Evolutionary conservation across 2,113 vertebrate species (phyloP).

Genomic region (Falco punctatus): DNA sequence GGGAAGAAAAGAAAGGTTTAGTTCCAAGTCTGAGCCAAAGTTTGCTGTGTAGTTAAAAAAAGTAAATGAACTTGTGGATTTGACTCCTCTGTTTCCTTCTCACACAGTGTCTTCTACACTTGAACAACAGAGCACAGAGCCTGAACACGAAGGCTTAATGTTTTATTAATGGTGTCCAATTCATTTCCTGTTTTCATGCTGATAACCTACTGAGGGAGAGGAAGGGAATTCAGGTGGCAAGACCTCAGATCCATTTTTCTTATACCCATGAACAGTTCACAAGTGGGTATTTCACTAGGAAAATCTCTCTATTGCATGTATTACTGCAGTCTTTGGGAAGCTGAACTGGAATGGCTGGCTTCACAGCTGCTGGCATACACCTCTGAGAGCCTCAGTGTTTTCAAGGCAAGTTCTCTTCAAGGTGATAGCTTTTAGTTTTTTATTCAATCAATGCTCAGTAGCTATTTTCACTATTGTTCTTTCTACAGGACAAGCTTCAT

Average conservation of each 20-base stretch:
- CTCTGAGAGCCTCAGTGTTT: neutral
- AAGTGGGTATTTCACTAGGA: slow-evolving; percentile 42
- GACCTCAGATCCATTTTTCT: slow-evolving; percentile 53
- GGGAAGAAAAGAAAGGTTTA: neutral
- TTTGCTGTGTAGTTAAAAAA: slow-evolving; percentile 30
- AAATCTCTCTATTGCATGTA: neutral
- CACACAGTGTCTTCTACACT: slow-evolving; percentile 26
- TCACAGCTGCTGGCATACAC: neutral
- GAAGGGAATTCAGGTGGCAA: slow-evolving; percentile 77
- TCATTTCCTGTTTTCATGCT: slow-evolving; percentile 82
- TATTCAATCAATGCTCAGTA: neutral
- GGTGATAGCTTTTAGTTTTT: neutral
- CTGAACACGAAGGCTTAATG: slow-evolving; percentile 73
- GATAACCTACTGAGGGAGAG: slow-evolving; percentile 77
- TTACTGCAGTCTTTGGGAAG: neutral
- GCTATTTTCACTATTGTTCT: neutral
- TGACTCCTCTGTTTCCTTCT: slow-evolving; percentile 25
- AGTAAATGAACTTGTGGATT: slow-evolving; percentile 43
- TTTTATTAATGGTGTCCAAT: slow-evolving; percentile 81
- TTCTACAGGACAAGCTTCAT: neutral
- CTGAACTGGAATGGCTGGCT: neutral
- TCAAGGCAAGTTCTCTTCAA: neutral
- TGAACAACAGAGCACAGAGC: slow-evolving; percentile 56
- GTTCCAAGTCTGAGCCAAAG: neutral
- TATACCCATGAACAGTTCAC: slow-evolving; percentile 42